Evolutionary conservation across 2,113 vertebrate species (phyloP).

Genomic region (Antechinus stuartii): DNA sequence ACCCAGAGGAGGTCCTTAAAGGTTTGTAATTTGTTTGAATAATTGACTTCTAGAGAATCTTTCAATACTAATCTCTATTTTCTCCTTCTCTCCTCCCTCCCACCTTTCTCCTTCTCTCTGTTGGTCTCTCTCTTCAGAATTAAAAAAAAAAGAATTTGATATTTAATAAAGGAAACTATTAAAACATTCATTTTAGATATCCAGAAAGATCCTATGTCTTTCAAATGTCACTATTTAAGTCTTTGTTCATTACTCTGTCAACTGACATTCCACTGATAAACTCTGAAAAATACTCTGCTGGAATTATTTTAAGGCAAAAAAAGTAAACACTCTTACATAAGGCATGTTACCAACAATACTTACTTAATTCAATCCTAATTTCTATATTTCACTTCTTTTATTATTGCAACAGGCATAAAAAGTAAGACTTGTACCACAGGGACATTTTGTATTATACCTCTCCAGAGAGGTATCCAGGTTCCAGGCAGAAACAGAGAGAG

Average conservation of each 20-base stretch:
- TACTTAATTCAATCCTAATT: conserved; percentile 70
- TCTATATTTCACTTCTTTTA: conserved; percentile 81
- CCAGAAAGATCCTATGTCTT: conserved; percentile 13
- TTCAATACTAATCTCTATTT: too few relatives aligned
- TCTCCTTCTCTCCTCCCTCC: too few relatives aligned
- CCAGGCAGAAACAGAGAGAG: too few relatives aligned
- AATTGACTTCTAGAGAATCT: too few relatives aligned
- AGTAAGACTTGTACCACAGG: conserved; percentile 85
- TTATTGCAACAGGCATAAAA: conserved; percentile 86
- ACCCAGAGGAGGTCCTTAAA: too few relatives aligned
- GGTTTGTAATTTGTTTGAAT: too few relatives aligned
- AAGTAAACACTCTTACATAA: conserved; percentile 4
- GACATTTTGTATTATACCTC: conserved; percentile 81
- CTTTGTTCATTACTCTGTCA: not conserved
- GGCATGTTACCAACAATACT: conserved; percentile 45
- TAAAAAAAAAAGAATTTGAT: not conserved
- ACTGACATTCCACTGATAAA: conserved; percentile 8
- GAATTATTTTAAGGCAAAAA: conserved; percentile 9
- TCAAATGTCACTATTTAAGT: not conserved
- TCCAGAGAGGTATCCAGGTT: too few relatives aligned
- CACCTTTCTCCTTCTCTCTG: too few relatives aligned
- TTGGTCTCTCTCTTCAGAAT: too few relatives aligned
- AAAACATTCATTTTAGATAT: conserved; percentile 31
- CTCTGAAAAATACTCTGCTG: not conserved
- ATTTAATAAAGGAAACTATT: not conserved